A percentile compares a stretch with the other conserved stretches of the same genome.
phyloP scores from a whole-genome alignment of 2,797 vertebrate species.

The Protonibea diacanthus region DNA sequence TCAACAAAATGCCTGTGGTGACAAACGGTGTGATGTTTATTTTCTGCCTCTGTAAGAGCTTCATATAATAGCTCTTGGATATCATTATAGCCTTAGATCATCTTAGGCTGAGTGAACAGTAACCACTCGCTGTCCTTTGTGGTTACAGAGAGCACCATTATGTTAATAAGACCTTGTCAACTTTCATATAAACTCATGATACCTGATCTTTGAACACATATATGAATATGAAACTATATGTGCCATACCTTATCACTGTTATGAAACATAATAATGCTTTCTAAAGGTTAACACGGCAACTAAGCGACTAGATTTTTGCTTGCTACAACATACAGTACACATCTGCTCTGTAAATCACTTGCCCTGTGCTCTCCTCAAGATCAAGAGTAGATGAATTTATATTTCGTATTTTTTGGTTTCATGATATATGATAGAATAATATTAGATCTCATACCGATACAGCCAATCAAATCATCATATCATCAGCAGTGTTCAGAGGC shows the following conservation, averaged over 20 bases:
- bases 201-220: not conserved
- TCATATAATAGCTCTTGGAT: slow-evolving; percentile 26
- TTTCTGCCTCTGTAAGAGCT: slow-evolving; percentile 30
- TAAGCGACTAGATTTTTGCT: not conserved
- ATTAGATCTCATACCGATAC: no score
- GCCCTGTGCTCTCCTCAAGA: not conserved
- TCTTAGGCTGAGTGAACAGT: not conserved
- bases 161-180: not conserved
- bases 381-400: not conserved
- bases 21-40: slow-evolving; percentile 41
- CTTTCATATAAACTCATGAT: not conserved
- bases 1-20: slow-evolving; percentile 49
- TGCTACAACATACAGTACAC: not conserved
- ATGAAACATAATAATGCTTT: not conserved
- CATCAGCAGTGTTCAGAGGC: no score
- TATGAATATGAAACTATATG: not conserved
- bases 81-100: slow-evolving; percentile 22
- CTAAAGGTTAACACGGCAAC: not conserved
- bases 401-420: not conserved
- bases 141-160: not conserved
- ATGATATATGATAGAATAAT: not conserved
- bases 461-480: no score
- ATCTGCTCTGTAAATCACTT: not conserved
- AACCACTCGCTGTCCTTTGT: not conserved
- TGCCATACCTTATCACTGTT: not conserved